These are phyloP conservation scores for Trogon surrucura DNA, from an alignment of 2,113 vertebrate genomes.

Conservation along the genomic window DNA sequence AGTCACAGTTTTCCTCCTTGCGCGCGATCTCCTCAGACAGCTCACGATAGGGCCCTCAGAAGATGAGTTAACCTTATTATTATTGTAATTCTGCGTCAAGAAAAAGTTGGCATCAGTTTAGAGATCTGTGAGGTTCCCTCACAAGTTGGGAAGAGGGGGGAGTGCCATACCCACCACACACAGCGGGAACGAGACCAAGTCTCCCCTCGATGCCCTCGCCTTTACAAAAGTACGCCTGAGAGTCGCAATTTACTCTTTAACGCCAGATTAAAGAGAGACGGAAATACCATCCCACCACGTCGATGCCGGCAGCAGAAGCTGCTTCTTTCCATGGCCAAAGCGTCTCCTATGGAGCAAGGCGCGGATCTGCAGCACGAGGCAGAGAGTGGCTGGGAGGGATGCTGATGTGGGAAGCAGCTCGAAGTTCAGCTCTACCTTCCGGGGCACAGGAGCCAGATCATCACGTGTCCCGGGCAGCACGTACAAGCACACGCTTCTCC, in stretches of 20 bases:
- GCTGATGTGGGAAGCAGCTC: neutral
- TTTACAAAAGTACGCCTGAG: neutral
- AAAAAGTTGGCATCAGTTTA: neutral
- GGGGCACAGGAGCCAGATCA: neutral
- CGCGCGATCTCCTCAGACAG: neutral
- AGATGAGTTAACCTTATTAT: slow-evolving; percentile 37
- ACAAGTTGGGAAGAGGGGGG: neutral
- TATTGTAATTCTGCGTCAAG: slow-evolving; percentile 17
- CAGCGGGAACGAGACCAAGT: neutral
- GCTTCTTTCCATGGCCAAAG: neutral
- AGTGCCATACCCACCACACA: neutral
- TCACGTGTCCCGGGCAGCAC: accelerated
- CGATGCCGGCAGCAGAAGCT: neutral
- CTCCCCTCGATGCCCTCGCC: neutral
- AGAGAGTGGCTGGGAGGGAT: neutral
- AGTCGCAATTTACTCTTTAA: neutral
- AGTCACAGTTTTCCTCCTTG: neutral
- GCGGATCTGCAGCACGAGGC: neutral
- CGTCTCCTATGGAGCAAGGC: neutral
- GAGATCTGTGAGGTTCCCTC: slow-evolving; percentile 37
- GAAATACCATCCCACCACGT: neutral
- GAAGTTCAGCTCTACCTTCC: accelerated
- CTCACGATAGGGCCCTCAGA: slow-evolving; percentile 20
- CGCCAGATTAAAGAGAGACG: neutral
- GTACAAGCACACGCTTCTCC: neutral